Conservation (phyloP, 2,888 invertebrate genomes). For the Gymnosoma rotundatum region DNA sequence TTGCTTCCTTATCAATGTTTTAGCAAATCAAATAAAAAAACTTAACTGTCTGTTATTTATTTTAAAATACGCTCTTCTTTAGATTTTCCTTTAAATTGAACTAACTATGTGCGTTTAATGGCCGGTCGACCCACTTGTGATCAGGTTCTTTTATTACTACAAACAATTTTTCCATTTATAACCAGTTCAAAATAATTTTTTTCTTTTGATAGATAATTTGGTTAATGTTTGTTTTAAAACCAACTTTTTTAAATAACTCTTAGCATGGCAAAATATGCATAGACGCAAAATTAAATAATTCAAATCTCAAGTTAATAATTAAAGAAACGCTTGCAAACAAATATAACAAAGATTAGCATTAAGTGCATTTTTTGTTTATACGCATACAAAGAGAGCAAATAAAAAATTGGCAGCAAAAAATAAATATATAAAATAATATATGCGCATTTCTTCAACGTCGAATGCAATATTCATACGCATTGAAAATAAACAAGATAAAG, state of each 20-base stretch:
- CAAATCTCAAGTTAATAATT: neutral
- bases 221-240: slow-evolving; percentile 15
- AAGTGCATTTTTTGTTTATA: too few relatives aligned
- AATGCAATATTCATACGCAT: too few relatives aligned
- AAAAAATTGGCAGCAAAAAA: too few relatives aligned
- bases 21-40: neutral
- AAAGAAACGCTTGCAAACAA: too few relatives aligned
- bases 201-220: slow-evolving; percentile 12
- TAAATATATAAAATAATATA: too few relatives aligned
- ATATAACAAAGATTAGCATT: too few relatives aligned
- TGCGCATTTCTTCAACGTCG: too few relatives aligned
- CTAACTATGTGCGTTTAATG: neutral
- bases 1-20: neutral
- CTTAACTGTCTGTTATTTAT: neutral
- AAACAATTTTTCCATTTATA: slow-evolving; percentile 16
- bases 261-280: neutral
- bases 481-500: too few relatives aligned
- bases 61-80: neutral
- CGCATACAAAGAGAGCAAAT: too few relatives aligned
- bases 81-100: neutral
- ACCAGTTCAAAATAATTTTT: neutral
- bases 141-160: slow-evolving; percentile 22
- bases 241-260: neutral
- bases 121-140: slow-evolving; percentile 34
- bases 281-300: neutral